Evolutionary conservation across 2,797 vertebrate species (phyloP), one percentile per base, ranked within the genome.

Genomic region (Hyperoplus immaculatus): DNA sequence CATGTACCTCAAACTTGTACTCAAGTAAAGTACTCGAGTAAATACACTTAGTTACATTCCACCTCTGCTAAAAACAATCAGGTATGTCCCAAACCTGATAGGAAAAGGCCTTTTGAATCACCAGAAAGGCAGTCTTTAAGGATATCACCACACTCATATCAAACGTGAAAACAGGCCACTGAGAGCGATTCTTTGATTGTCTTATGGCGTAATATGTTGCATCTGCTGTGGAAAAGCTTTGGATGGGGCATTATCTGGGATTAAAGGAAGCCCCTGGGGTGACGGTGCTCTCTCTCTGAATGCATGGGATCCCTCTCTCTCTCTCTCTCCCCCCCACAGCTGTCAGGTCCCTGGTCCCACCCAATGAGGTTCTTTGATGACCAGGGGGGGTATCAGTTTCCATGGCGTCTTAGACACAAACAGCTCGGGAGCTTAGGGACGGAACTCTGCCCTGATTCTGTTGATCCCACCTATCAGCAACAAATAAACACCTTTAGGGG

Each of bases 351-450:
- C 92, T 90, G 87, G 91, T 92, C 91, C 91, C 88, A 89, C 90
- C 93, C 92, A 91, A 93, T 91, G 84, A 91, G 93, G 66, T 77
- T 80, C 93, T 94, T 93, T 94, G 93, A 95, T 95, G 94, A 91
- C 70, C 78, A 85, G 79, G 82, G 83, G 91, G 82, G 83, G 91
- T 95, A 94, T 95, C 94, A 61, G 92, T 94, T 95, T 95, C 94
- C 94, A 95, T 93, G 92, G 93, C 89, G 89, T 91, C 85, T 13
- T 79, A 90, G 93, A 95, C 90, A 94, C 94, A 94, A 95, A 95
- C 94, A 93, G 87, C 76, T 85, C 45, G 79, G 72, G 83, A 93
- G 93, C 94, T 95, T 95, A 95, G 72, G 85, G 81, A 73, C 80
- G 84, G 91, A 93, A 93, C 92, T 82, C 88, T 43, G 91, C 79